Evolutionary conservation across 2,113 vertebrate genomes (phyloP).

Genomic region (Phalacrocorax carbo): DNA sequence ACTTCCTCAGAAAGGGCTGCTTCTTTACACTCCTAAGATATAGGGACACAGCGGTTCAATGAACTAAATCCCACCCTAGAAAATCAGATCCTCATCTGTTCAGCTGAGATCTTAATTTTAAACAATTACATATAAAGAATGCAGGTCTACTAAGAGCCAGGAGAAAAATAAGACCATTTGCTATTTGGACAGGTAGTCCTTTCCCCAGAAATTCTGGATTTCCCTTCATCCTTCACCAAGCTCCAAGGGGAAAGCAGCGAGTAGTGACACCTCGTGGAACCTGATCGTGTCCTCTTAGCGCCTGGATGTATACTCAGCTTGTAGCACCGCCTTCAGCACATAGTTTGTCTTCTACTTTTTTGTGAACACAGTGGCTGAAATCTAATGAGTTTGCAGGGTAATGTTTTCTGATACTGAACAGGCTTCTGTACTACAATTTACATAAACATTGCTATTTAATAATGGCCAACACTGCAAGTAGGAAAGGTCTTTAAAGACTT

Average conservation of each 20-base stretch:
- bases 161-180: background rate
- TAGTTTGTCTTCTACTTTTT: background rate
- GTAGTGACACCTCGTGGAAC: background rate
- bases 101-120: background rate
- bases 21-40: background rate
- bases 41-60: background rate
- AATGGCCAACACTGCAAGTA: background rate
- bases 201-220: background rate
- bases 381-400: background rate
- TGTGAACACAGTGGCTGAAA: background rate
- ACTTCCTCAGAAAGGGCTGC: background rate
- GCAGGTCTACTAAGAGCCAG: background rate
- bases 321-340: background rate
- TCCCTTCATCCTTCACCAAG: accelerated
- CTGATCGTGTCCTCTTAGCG: background rate
- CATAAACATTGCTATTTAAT: background rate
- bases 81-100: background rate
- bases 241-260: background rate
- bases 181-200: background rate
- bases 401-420: background rate
- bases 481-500: background rate
- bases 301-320: background rate
- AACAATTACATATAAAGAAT: background rate
- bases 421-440: background rate
- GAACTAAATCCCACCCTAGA: background rate